Evolutionary conservation across 1,140 invertebrate species (phyloP).

Genomic region (Neomicropteryx cornuta): DNA sequence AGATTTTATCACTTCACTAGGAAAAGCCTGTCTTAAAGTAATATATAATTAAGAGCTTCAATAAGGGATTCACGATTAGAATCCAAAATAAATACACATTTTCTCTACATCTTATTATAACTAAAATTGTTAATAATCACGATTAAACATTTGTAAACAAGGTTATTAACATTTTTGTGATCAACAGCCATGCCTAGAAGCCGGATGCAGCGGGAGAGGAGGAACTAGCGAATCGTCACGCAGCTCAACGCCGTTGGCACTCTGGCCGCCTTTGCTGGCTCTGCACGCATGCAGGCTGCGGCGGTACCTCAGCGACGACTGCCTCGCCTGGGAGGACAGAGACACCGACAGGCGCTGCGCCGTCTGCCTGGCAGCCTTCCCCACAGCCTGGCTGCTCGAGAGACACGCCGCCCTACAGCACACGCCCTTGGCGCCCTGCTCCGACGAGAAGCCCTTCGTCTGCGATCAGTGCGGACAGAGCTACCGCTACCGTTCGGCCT

Average conservation of each 20-base stretch:
- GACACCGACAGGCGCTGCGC: constrained; percentile 53
- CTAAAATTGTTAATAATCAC: too few relatives aligned
- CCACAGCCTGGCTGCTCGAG: constrained; percentile 69
- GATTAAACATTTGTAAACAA: too few relatives aligned
- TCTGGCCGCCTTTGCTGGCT: constrained; percentile 38
- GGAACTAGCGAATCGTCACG: too few relatives aligned
- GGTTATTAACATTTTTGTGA: too few relatives aligned
- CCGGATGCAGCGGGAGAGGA: too few relatives aligned
- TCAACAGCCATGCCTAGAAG: too few relatives aligned
- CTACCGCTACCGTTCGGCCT: constrained; percentile 78
- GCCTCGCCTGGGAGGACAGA: constrained; percentile 25
- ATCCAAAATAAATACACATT: too few relatives aligned
- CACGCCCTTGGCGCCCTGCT: constrained; percentile 35
- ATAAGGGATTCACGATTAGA: too few relatives aligned
- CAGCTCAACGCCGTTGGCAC: constrained; percentile 41
- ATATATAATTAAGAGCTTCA: too few relatives aligned
- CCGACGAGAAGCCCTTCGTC: constrained; percentile 80
- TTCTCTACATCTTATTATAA: too few relatives aligned
- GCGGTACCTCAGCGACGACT: constrained; percentile 35
- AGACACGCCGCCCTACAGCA: constrained; percentile 71
- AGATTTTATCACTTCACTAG: too few relatives aligned
- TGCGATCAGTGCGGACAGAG: constrained; percentile 85
- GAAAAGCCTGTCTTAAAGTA: too few relatives aligned
- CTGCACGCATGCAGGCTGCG: constrained; percentile 36
- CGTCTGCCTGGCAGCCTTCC: constrained; percentile 71